phyloP scores from a whole-genome alignment of 2,888 invertebrate genomes.

The Scaptomyza polygonia region DNA sequence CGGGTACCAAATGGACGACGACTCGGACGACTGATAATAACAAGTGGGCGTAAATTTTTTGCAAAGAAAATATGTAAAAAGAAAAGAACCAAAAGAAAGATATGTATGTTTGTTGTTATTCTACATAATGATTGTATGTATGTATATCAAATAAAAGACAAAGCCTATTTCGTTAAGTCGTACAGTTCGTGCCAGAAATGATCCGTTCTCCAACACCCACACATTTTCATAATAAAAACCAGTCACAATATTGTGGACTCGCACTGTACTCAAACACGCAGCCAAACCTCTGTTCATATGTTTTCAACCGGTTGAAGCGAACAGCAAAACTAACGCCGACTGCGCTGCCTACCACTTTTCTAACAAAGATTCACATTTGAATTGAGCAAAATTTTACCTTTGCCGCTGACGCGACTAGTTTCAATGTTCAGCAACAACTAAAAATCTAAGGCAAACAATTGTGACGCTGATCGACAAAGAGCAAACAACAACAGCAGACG shows the following conservation, averaged over 20 bases:
- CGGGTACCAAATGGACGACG: constrained; percentile 27
- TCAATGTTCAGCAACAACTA: constrained; percentile 65
- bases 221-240: constrained; percentile 1
- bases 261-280: constrained; percentile 29
- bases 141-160: constrained; percentile 35
- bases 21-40: constrained; percentile 43
- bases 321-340: constrained; percentile 7
- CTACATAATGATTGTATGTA: constrained; percentile 19
- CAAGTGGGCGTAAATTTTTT: constrained; percentile 62
- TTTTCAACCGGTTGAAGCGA: constrained; percentile 43
- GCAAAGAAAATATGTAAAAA: constrained; percentile 55
- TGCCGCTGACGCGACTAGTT: constrained; percentile 61
- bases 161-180: constrained; percentile 19
- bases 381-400: constrained; percentile 44
- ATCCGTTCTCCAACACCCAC: constrained; percentile 13
- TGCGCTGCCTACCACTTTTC: constrained; percentile 8
- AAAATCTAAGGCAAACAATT: constrained; percentile 48
- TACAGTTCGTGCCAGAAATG: constrained; percentile 20
- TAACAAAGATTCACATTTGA: constrained; percentile 25
- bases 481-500: constrained; percentile 22
- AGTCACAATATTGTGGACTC: constrained; percentile 19
- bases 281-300: constrained; percentile 13
- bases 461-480: constrained; percentile 48
- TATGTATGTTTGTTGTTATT: constrained; percentile 30
- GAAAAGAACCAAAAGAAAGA: constrained; percentile 62